Evolutionary conservation across 2,113 vertebrate genomes (phyloP).

Genomic region (Camelus dromedarius): DNA sequence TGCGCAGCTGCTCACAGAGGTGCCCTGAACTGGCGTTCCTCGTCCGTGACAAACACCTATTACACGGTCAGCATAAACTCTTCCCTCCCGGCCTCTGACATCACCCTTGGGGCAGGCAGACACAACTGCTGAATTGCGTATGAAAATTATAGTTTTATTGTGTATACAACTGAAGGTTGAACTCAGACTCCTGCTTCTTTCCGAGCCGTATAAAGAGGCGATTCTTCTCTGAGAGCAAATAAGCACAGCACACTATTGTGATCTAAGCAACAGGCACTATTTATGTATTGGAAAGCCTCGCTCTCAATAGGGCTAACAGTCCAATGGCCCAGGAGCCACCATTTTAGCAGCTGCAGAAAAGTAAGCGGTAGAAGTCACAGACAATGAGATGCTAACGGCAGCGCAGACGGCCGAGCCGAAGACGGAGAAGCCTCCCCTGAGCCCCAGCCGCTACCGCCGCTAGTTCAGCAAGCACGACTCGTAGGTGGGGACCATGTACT

Average conservation of each 20-base stretch:
- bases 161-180: constrained; percentile 89
- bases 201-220: constrained; percentile 85
- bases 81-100: constrained; percentile 86
- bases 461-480: constrained; percentile 93
- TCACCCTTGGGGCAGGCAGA: constrained; percentile 86
- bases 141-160: constrained; percentile 92
- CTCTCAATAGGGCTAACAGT: constrained; percentile 87
- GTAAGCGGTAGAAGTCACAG: constrained; percentile 69
- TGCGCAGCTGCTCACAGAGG: constrained; percentile 83
- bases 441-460: neutral
- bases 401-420: constrained; percentile 53
- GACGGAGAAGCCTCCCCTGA: constrained; percentile 53
- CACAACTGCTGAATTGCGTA: constrained; percentile 85
- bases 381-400: constrained; percentile 78
- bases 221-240: constrained; percentile 90
- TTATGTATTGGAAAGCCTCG: constrained; percentile 90
- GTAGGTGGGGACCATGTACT: constrained; percentile 98
- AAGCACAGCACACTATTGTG: constrained; percentile 93
- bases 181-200: constrained; percentile 86
- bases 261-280: constrained; percentile 91
- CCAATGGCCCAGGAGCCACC: constrained; percentile 85
- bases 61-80: constrained; percentile 86
- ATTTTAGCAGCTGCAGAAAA: constrained; percentile 86
- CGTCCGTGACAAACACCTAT: constrained; percentile 87
- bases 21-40: constrained; percentile 80